These are phyloP conservation scores for Desmodus rotundus DNA, from an alignment of 2,113 vertebrate species.

Conservation along the genomic window DNA sequence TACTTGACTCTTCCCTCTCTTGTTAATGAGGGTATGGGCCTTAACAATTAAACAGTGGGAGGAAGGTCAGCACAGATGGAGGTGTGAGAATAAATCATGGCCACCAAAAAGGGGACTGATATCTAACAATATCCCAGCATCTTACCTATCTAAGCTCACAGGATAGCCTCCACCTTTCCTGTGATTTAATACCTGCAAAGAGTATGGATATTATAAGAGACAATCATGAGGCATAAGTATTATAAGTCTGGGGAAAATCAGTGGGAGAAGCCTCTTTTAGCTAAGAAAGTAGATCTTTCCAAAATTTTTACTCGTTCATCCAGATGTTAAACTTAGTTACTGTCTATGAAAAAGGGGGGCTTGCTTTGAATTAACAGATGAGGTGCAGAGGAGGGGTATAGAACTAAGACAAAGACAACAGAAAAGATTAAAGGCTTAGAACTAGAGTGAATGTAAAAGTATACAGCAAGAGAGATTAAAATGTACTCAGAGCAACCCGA, in stretches of 20 bases:
- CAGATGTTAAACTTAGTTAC: constrained; percentile 3
- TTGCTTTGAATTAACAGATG: background rate
- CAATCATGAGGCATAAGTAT: background rate
- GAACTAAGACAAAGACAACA: background rate
- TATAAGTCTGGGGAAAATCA: background rate
- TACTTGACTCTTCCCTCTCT: background rate
- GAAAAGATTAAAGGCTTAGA: background rate
- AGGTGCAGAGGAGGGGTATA: background rate
- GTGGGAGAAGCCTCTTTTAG: background rate
- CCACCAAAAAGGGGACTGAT: background rate
- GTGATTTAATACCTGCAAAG: constrained; percentile 59
- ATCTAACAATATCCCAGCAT: background rate
- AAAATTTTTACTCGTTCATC: background rate
- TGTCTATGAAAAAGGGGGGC: background rate
- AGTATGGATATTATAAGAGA: constrained; percentile 4
- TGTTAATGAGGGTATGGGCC: background rate
- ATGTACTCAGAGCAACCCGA: background rate
- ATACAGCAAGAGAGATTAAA: background rate
- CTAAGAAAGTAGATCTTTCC: background rate
- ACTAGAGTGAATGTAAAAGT: background rate
- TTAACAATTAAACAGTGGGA: background rate
- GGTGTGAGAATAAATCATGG: background rate
- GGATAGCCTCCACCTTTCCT: background rate
- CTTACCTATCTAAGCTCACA: background rate
- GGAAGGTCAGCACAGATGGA: background rate